Base-by-base conservation (phyloP, 2,888 invertebrate species). In the Agonopterix alstromeriana region DNA sequence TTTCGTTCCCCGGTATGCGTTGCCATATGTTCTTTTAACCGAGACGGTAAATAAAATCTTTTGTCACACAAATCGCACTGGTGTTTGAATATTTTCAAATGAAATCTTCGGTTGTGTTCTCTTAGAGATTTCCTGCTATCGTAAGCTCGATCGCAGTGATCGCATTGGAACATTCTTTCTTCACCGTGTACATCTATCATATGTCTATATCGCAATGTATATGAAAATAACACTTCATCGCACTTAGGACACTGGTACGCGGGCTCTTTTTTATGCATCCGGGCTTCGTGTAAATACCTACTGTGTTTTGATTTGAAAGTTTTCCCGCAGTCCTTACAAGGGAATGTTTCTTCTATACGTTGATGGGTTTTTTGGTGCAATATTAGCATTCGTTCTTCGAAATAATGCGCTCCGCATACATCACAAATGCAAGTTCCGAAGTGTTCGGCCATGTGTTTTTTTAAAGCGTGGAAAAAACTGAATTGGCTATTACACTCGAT, bases 51-150 rank as follows among this genome's bases (percentile, higher is more conserved):
- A 41, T 88, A 90, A 55, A 90, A 91, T 5, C 88, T 76, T 50
- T 90, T 86, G 2, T 90, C 87, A 42, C 91, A 91, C 46, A 88
- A 55, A 47, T 89, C 88, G 52, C 91, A 91, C 47, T 88, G 83
- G 42, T 90, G 90, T 45, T 78, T 76, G 2, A 85, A 78, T 4
- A 85, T 75, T 54, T 84, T 82, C 38, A 85, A 59, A 55, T 85
- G 85, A 10, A 69, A 71, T 11, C 86, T 48, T 2, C 84, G 60
- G 7, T 77, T 79, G 42, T 90, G 89, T 47, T 87, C 82, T 0
- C 82, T 54, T 0, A 88, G 51, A 0, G 86, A 82, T 43, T 84
- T 85, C 38, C 84, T 55, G 5, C 82, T 78, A 40, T 85, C 80
- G n/a, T 87, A 90, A 0, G 72, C 70, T 1, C 81, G 63, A 11